Conservation (phyloP, 2,113 vertebrate genomes). For the Setophaga petechia region DNA sequence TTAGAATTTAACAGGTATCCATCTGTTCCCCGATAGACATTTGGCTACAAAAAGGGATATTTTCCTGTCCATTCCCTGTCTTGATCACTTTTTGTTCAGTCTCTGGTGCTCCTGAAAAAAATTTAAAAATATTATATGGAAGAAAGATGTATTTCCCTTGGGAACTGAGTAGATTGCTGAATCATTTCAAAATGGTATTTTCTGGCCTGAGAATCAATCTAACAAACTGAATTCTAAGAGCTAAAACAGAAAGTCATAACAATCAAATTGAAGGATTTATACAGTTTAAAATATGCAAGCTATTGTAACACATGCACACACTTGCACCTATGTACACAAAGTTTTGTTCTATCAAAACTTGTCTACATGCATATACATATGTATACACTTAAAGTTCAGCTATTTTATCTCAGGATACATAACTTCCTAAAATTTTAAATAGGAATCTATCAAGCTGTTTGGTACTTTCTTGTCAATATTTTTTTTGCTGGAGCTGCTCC, state of each 20-base stretch:
- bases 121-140: not conserved
- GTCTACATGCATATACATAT: not conserved
- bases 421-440: not conserved
- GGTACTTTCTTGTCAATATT: not conserved
- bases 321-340: not conserved
- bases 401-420: not conserved
- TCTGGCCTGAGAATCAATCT: not conserved
- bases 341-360: not conserved
- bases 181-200: not conserved
- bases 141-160: not conserved
- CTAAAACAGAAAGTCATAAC: not conserved
- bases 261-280: not conserved
- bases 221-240: not conserved
- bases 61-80: not conserved
- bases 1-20: not conserved
- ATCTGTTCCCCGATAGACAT: not conserved
- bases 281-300: not conserved
- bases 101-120: not conserved
- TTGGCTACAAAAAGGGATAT: not conserved
- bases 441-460: not conserved
- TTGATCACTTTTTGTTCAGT: not conserved
- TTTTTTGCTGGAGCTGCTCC: not conserved
- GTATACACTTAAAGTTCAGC: not conserved
- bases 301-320: not conserved
- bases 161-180: not conserved